Evolutionary conservation across 2,888 invertebrate species (phyloP).

Genomic region (Acanthopleura granulata): DNA sequence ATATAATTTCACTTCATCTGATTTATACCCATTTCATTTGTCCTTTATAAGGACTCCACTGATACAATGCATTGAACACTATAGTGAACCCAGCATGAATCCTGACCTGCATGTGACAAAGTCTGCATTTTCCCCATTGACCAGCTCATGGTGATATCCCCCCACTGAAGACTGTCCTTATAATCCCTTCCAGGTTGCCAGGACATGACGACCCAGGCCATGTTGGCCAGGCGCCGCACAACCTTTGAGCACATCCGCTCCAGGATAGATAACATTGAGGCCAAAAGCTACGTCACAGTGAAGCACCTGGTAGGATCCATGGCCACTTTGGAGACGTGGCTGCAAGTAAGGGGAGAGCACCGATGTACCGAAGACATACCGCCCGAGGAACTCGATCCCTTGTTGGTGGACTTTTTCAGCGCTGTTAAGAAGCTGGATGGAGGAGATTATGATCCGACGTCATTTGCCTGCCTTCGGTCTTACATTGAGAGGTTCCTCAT

Average conservation of each 20-base stretch:
- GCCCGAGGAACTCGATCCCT: background rate
- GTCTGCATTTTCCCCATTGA: too few species aligned
- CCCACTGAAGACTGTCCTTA: too few species aligned
- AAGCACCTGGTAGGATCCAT: background rate
- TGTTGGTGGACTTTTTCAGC: conserved; percentile 2
- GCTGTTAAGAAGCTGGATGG: background rate
- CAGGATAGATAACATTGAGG: background rate
- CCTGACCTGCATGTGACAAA: too few species aligned
- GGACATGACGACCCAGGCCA: too few species aligned
- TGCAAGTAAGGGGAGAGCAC: background rate
- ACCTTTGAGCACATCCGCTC: background rate
- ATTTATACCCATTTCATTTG: too few species aligned
- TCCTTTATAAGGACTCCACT: too few species aligned
- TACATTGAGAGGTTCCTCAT: background rate
- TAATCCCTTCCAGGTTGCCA: too few species aligned
- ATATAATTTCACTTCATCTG: too few species aligned
- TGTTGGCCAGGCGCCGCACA: too few species aligned
- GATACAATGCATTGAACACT: too few species aligned
- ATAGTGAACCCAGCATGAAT: too few species aligned
- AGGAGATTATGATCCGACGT: background rate
- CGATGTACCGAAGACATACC: background rate
- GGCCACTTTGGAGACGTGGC: background rate
- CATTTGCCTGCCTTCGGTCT: background rate
- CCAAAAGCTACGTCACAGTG: background rate
- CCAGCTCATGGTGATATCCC: too few species aligned